phyloP scores from a whole-genome alignment of 2,797 vertebrate species.

The Odontamblyopus lacepedii region DNA sequence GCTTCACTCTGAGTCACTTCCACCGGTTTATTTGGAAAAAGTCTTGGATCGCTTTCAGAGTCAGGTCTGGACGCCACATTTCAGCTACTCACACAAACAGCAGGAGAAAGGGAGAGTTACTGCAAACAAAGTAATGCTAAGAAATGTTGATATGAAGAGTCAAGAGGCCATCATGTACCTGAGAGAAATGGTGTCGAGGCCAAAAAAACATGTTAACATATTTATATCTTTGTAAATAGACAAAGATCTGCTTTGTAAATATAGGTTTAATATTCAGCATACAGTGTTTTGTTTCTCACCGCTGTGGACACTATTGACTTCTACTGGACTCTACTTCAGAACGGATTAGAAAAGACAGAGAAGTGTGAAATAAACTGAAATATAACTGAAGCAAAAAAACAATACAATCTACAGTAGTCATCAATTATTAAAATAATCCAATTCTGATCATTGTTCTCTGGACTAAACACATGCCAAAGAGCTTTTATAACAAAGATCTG shows the following conservation, averaged over 20 bases:
- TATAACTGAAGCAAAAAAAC: background rate
- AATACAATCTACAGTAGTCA: no score
- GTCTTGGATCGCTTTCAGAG: conserved; percentile 27
- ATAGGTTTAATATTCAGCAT: background rate
- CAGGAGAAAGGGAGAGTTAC: conserved; percentile 8
- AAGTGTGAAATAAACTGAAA: background rate
- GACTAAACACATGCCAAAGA: no score
- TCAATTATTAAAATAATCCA: no score
- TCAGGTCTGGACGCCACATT: conserved; percentile 47
- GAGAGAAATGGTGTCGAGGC: background rate
- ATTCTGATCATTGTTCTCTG: no score
- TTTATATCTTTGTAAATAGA: no score
- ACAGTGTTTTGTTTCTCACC: background rate
- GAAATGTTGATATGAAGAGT: conserved; percentile 14
- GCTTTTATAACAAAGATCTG: no score
- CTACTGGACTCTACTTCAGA: background rate
- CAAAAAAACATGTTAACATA: background rate
- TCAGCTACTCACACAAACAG: conserved; percentile 9
- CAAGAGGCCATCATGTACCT: background rate
- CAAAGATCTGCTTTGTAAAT: background rate
- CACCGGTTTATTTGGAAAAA: conserved; percentile 32
- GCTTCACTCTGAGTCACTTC: conserved; percentile 44
- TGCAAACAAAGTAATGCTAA: background rate
- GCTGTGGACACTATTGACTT: background rate
- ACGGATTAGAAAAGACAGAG: background rate